Evolutionary conservation across 2,888 invertebrate genomes (phyloP).

Genomic region (Caenorhabditis sp.): DNA sequence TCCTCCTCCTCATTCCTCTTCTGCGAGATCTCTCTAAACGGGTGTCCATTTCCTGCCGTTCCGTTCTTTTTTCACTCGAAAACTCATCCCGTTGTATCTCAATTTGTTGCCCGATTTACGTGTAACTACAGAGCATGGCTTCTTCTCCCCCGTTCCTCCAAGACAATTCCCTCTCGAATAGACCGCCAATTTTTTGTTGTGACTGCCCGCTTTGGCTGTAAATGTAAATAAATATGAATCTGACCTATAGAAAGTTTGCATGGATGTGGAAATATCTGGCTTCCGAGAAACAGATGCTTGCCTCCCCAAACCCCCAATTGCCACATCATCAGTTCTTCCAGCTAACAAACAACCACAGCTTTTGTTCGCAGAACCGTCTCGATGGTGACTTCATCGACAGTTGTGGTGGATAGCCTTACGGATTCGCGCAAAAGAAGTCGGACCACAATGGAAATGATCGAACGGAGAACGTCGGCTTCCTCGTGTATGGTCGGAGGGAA

Average conservation of each 20-base stretch:
- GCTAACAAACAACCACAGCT: neutral
- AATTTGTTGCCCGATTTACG: conserved; percentile 21
- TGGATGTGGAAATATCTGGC: neutral
- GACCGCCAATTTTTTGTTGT: conserved; percentile 24
- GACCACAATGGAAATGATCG: conserved; percentile 30
- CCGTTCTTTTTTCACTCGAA: conserved; percentile 10
- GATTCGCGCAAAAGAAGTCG: conserved; percentile 42
- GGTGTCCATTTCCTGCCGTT: conserved; percentile 1
- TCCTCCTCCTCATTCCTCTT: neutral
- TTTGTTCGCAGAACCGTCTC: conserved; percentile 52
- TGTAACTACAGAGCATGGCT: conserved; percentile 35
- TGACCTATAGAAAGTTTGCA: neutral
- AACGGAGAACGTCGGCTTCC: conserved; percentile 34
- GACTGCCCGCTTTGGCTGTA: conserved; percentile 30
- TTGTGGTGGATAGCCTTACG: conserved; percentile 40
- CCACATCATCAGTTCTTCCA: neutral
- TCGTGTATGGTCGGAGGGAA: conserved; percentile 39
- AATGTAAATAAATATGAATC: conserved; percentile 31
- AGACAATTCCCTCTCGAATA: neutral
- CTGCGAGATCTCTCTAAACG: conserved; percentile 2
- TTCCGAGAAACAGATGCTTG: neutral
- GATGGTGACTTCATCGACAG: conserved; percentile 54
- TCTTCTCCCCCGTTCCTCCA: neutral
- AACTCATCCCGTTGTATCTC: conserved; percentile 28
- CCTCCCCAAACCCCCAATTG: neutral